These are phyloP conservation scores for Ganaspis brasiliensis DNA, from an alignment of 2,888 invertebrate genomes.

Conservation along the genomic window DNA sequence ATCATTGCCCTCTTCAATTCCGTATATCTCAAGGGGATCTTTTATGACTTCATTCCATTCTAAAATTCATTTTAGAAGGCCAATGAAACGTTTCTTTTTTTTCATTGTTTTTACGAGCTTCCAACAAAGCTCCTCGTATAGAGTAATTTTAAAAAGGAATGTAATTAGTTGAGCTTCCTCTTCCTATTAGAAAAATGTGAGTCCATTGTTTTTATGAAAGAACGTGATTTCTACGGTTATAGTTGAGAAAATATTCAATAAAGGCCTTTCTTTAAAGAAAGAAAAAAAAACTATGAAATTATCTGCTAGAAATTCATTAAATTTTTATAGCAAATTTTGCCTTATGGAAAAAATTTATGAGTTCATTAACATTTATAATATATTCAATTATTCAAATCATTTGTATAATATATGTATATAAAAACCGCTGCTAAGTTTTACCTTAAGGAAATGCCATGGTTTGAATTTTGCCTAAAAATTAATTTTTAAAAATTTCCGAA, in stretches of 20 bases:
- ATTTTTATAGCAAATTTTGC: no score
- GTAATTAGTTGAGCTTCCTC: background rate
- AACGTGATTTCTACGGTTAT: background rate
- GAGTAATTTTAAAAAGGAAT: background rate
- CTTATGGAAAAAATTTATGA: no score
- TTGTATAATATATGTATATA: no score
- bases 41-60: constrained; percentile 7
- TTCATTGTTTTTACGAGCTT: background rate
- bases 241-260: constrained; percentile 11
- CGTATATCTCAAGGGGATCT: constrained; percentile 12
- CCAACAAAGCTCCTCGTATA: background rate
- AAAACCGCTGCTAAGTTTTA: no score
- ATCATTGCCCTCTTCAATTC: background rate
- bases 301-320: no score
- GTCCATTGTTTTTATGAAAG: constrained; percentile 8
- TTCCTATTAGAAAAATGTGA: constrained; percentile 6
- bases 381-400: no score
- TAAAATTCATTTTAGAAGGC: constrained; percentile 13
- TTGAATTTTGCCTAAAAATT: no score
- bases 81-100: background rate
- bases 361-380: no score
- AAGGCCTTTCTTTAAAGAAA: background rate
- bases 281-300: background rate
- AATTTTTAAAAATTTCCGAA: no score
- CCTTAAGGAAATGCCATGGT: no score